These are phyloP conservation scores for Ornithoptera priamus DNA, from an alignment of 2,888 invertebrate species.

Conservation along the genomic window DNA sequence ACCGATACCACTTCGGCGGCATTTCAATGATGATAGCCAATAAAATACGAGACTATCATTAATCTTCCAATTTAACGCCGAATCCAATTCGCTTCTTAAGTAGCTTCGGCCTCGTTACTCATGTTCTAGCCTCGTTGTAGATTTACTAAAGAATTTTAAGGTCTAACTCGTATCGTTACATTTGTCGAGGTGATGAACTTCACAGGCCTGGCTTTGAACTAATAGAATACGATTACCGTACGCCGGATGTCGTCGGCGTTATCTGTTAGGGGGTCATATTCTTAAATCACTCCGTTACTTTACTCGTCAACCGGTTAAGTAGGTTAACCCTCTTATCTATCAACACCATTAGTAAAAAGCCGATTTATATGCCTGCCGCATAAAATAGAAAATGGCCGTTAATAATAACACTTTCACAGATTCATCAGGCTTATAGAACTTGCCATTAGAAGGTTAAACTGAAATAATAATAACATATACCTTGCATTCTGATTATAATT, in stretches of 20 bases:
- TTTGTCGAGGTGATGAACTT: constrained; percentile 68
- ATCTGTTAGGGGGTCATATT: constrained; percentile 59
- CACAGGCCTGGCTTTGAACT: constrained; percentile 75
- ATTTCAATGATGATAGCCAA: constrained; percentile 13
- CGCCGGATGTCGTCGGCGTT: constrained; percentile 54
- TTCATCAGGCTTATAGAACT: neutral
- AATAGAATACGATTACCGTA: constrained; percentile 73
- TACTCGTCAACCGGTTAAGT: constrained; percentile 14
- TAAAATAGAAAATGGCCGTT: neutral
- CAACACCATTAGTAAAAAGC: neutral
- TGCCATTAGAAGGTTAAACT: neutral
- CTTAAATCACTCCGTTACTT: constrained; percentile 41
- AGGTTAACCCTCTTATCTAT: constrained; percentile 11
- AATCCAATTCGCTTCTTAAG: constrained; percentile 24
- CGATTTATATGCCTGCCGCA: constrained; percentile 31
- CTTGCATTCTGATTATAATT: neutral
- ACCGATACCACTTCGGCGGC: constrained; percentile 5
- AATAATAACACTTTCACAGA: neutral
- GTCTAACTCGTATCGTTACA: constrained; percentile 49
- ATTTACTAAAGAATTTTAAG: constrained; percentile 46
- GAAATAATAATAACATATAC: neutral
- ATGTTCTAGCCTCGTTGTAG: constrained; percentile 31
- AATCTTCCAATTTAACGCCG: constrained; percentile 29
- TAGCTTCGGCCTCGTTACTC: constrained; percentile 21
- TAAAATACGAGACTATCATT: constrained; percentile 26